A percentile compares a stretch with the other conserved stretches of the same genome.
phyloP scores from a whole-genome alignment of 2,888 invertebrate species.

The Tinea trinotella region DNA sequence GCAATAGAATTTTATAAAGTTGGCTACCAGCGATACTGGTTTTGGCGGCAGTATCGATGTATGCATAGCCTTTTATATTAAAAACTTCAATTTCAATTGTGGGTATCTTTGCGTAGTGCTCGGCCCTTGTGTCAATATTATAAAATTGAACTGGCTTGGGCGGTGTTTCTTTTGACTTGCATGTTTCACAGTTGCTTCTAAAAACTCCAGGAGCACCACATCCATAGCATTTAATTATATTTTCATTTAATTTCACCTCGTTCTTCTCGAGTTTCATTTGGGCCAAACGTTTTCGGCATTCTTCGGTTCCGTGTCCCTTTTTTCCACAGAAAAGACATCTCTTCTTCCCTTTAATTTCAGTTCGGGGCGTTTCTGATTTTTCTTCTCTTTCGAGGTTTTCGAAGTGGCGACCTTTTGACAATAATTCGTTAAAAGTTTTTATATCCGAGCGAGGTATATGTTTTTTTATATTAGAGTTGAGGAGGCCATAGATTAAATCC shows the following conservation, averaged over 20 bases:
- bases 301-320: background rate
- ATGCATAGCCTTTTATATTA: constrained; percentile 21
- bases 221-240: constrained; percentile 23
- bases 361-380: background rate
- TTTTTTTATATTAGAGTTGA: constrained; percentile 20
- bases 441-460: constrained; percentile 18
- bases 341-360: background rate
- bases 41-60: constrained; percentile 24
- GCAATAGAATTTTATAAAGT: constrained; percentile 22
- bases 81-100: constrained; percentile 23
- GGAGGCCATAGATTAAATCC: constrained; percentile 25
- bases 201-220: constrained; percentile 25
- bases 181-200: constrained; percentile 23
- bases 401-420: constrained; percentile 18
- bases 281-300: constrained; percentile 7
- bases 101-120: constrained; percentile 21
- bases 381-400: constrained; percentile 19
- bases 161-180: constrained; percentile 20
- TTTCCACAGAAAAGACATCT: constrained; percentile 2
- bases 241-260: background rate
- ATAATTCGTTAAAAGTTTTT: constrained; percentile 18
- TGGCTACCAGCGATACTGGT: constrained; percentile 24
- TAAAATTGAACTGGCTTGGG: constrained; percentile 20
- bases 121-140: constrained; percentile 6
- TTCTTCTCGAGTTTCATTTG: background rate